phyloP scores from a whole-genome alignment of 2,888 invertebrate genomes.

The Chymomyza caudatula region DNA sequence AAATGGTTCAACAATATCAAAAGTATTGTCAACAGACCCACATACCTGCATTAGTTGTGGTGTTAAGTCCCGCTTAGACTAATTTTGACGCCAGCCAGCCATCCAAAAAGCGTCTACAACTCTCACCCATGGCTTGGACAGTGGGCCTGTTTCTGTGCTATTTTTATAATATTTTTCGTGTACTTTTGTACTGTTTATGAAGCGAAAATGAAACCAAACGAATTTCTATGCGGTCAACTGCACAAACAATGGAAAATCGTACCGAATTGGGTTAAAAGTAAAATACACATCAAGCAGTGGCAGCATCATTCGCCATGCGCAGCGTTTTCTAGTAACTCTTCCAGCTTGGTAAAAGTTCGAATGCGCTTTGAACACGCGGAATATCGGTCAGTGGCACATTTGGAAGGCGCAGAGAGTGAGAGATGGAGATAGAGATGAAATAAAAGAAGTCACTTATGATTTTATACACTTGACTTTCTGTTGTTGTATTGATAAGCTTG shows the following conservation, averaged over 20 bases:
- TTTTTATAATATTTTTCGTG: constrained; percentile 3
- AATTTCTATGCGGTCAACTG: constrained; percentile 29
- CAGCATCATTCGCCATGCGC: neutral
- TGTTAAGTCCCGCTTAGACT: constrained; percentile 36
- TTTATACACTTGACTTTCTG: constrained; percentile 14
- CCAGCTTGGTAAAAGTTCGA: constrained; percentile 58
- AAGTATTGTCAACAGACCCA: neutral
- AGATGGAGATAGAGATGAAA: neutral
- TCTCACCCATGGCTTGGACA: neutral
- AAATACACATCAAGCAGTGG: neutral
- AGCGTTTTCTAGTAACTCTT: neutral
- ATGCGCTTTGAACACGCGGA: constrained; percentile 15
- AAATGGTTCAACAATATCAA: neutral
- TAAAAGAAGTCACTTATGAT: neutral
- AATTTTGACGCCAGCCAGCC: constrained; percentile 47
- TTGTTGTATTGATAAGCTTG: constrained; percentile 37
- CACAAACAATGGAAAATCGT: constrained; percentile 52
- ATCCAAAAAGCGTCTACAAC: constrained; percentile 17
- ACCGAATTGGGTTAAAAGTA: constrained; percentile 16
- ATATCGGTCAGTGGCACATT: constrained; percentile 71
- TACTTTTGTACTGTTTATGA: constrained; percentile 37
- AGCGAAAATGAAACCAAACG: constrained; percentile 51
- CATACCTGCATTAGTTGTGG: constrained; percentile 2
- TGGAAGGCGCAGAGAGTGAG: neutral
- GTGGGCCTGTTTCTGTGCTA: constrained; percentile 42